Conservation (phyloP, 92 coral and sea anemone species). For the Porites divaricata region DNA sequence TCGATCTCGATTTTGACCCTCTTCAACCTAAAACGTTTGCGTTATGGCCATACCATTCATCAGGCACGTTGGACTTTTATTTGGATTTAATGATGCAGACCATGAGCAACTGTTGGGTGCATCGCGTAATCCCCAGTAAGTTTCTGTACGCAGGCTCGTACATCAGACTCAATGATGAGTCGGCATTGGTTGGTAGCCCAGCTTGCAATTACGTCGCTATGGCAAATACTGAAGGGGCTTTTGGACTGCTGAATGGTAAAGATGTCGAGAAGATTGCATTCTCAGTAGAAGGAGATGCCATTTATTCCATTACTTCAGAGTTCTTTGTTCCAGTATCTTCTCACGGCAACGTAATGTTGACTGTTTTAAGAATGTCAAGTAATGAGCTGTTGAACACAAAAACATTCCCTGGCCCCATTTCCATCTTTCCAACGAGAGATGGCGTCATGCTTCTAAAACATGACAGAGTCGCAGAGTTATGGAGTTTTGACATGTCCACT, state of each 20-base stretch:
- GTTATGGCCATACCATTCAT: slow-evolving; percentile 2
- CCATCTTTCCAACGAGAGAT: background rate
- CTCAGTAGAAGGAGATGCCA: too few relatives aligned
- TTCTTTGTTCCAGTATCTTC: too few relatives aligned
- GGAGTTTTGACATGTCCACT: slow-evolving; percentile 4
- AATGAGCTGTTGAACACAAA: background rate
- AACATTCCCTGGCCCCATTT: background rate
- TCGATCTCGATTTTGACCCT: too few relatives aligned
- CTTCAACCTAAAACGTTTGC: background rate
- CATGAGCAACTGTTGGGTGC: background rate
- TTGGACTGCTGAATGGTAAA: too few relatives aligned
- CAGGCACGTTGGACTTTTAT: too few relatives aligned
- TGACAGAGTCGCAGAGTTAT: background rate
- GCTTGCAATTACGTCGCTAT: too few relatives aligned
- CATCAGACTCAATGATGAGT: too few relatives aligned
- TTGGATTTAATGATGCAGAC: background rate
- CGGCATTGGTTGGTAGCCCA: too few relatives aligned
- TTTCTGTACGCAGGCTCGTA: background rate
- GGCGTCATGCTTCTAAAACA: background rate
- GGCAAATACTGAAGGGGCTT: background rate
- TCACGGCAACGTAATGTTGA: background rate
- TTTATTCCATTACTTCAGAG: too few relatives aligned
- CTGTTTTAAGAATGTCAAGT: slow-evolving; percentile 14
- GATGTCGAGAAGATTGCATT: too few relatives aligned
- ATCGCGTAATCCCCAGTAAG: background rate